Percentiles rank a stretch among this genome's conserved stretches.
Evolutionary conservation across 2,797 vertebrate genomes (phyloP).

Genomic region (Eulemur rubriventer): DNA sequence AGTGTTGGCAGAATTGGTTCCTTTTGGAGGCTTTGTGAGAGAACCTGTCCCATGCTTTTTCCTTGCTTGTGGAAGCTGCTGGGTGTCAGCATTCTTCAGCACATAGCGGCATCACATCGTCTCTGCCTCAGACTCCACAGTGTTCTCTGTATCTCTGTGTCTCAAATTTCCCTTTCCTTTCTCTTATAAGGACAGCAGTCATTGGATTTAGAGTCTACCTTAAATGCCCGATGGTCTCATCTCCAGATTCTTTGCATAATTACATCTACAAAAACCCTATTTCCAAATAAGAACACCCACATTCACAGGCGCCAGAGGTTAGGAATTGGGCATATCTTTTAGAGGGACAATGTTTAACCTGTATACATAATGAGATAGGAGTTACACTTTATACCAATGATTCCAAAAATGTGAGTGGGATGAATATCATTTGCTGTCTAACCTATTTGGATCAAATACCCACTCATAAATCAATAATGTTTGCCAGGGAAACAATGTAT

Average conservation of each 20-base stretch:
- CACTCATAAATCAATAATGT: too few species aligned
- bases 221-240: not conserved
- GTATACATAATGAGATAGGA: not conserved
- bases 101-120: not conserved
- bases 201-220: not conserved
- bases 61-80: not conserved
- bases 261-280: not conserved
- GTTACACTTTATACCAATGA: not conserved
- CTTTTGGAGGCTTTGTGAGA: not conserved
- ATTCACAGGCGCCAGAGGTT: not conserved
- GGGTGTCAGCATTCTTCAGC: not conserved
- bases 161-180: not conserved
- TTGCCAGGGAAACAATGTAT: not conserved
- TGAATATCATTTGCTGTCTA: not conserved
- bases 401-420: not conserved
- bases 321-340: not conserved
- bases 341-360: not conserved
- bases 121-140: not conserved
- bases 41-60: not conserved
- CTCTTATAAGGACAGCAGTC: not conserved
- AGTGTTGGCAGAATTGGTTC: not conserved
- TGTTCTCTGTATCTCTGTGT: not conserved
- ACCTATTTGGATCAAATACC: not conserved
- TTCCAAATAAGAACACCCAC: not conserved
- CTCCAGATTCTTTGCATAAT: not conserved